Percentiles rank a stretch among this genome's conserved stretches.
Evolutionary conservation across 1,140 invertebrate species (phyloP).

Genomic region (Cyclina sinensis): DNA sequence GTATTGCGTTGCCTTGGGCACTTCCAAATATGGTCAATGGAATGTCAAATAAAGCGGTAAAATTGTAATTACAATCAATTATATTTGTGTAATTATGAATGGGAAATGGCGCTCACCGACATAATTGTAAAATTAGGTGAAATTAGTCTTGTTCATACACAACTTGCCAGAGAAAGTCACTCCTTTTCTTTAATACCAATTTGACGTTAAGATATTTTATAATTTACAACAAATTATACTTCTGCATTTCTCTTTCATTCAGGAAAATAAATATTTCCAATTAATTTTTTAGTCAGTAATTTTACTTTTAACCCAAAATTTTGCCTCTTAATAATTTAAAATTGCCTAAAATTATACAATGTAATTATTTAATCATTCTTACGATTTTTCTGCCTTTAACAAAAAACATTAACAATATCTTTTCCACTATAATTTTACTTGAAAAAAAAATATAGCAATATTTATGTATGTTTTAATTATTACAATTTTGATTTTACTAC

Average conservation of each 20-base stretch:
- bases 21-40: slow-evolving; percentile 24
- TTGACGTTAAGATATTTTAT: neutral
- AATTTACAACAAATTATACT: neutral
- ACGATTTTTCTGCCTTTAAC: too few relatives aligned
- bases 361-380: too few relatives aligned
- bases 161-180: neutral
- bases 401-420: too few relatives aligned
- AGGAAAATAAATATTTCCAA: neutral
- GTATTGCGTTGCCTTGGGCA: neutral
- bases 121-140: slow-evolving; percentile 9
- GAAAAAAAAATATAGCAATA: too few relatives aligned
- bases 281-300: neutral
- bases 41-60: neutral
- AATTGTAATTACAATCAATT: neutral
- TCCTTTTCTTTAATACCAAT: too few relatives aligned
- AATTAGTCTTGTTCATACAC: neutral
- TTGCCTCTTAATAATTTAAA: too few relatives aligned
- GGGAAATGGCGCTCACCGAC: slow-evolving; percentile 10
- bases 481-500: too few relatives aligned
- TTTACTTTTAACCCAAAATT: too few relatives aligned
- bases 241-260: neutral
- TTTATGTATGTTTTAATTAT: too few relatives aligned
- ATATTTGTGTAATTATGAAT: slow-evolving; percentile 20
- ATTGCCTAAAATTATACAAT: too few relatives aligned
- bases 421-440: too few relatives aligned